Evolutionary conservation across 2,113 vertebrate species (phyloP).

Genomic region (Oreochromis spilurus): DNA sequence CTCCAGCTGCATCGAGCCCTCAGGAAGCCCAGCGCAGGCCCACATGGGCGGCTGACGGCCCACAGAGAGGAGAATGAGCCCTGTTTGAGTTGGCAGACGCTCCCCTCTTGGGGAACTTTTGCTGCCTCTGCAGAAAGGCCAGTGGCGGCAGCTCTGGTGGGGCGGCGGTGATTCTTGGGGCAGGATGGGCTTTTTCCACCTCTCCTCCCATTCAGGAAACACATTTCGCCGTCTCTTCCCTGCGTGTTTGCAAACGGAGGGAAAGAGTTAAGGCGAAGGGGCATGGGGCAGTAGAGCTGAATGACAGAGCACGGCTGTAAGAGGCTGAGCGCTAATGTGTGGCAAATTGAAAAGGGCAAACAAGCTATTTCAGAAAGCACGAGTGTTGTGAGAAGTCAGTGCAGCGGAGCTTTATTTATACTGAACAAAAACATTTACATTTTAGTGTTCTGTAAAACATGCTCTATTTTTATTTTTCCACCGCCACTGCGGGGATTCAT

Average conservation of each 20-base stretch:
- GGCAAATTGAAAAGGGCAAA: constrained; percentile 10
- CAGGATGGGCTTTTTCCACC: constrained; percentile 95
- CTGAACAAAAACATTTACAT: constrained; percentile 46
- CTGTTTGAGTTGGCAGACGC: constrained; percentile 91
- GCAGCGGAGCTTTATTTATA: constrained; percentile 27
- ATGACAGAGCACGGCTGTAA: constrained; percentile 79
- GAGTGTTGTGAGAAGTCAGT: not conserved
- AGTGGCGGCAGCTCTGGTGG: constrained; percentile 78
- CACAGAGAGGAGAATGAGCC: constrained; percentile 81
- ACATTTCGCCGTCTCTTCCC: constrained; percentile 86
- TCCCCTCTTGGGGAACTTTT: constrained; percentile 86
- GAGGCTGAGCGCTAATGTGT: constrained; percentile 75
- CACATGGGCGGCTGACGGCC: constrained; percentile 85
- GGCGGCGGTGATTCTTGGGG: constrained; percentile 79
- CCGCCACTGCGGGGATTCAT: constrained; percentile 54
- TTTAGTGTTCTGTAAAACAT: constrained; percentile 24
- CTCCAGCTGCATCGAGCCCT: constrained; percentile 93
- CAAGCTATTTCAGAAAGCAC: not conserved
- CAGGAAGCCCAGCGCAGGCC: constrained; percentile 85
- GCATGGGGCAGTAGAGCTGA: constrained; percentile 53
- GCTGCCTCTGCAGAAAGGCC: constrained; percentile 94
- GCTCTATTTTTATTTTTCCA: constrained; percentile 70
- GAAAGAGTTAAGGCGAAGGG: constrained; percentile 31
- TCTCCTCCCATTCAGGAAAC: constrained; percentile 96
- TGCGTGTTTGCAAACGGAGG: constrained; percentile 53